Conservation (phyloP, 1,140 invertebrate species). For the Hesperophylax magnus region DNA sequence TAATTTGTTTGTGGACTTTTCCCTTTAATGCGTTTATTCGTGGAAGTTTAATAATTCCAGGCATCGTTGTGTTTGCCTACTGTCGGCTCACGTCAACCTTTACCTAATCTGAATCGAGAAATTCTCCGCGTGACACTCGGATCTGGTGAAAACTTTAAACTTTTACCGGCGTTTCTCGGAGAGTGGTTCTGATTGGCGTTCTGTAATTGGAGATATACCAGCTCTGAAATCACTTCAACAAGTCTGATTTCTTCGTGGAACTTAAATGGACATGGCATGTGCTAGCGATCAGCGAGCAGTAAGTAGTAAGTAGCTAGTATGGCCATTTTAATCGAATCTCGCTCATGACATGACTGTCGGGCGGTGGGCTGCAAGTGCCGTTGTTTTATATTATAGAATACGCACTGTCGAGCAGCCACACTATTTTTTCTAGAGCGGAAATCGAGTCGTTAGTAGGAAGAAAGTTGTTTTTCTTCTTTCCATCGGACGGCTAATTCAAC, state of each 20-base stretch:
- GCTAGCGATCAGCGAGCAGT: neutral
- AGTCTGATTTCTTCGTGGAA: neutral
- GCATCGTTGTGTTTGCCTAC: constrained; percentile 8
- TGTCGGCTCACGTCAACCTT: neutral
- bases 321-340: neutral
- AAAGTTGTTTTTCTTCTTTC: constrained; percentile 48
- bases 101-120: constrained; percentile 5
- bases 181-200: neutral
- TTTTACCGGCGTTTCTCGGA: neutral
- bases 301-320: neutral
- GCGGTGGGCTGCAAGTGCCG: constrained; percentile 43
- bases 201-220: neutral
- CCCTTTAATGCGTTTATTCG: constrained; percentile 8
- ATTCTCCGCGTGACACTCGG: neutral
- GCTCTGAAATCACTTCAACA: neutral
- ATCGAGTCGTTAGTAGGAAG: constrained; percentile 45
- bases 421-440: constrained; percentile 49
- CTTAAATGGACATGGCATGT: too few species aligned
- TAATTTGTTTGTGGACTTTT: constrained; percentile 18
- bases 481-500: constrained; percentile 22
- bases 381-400: constrained; percentile 28
- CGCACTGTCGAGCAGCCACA: constrained; percentile 21
- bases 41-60: constrained; percentile 16
- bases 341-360: neutral
- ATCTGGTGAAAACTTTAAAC: constrained; percentile 15